A percentile compares a stretch with the other conserved stretches of the same genome.
Conservation (phyloP, 92 coral and sea anemone genomes). For the Montipora capitata region DNA sequence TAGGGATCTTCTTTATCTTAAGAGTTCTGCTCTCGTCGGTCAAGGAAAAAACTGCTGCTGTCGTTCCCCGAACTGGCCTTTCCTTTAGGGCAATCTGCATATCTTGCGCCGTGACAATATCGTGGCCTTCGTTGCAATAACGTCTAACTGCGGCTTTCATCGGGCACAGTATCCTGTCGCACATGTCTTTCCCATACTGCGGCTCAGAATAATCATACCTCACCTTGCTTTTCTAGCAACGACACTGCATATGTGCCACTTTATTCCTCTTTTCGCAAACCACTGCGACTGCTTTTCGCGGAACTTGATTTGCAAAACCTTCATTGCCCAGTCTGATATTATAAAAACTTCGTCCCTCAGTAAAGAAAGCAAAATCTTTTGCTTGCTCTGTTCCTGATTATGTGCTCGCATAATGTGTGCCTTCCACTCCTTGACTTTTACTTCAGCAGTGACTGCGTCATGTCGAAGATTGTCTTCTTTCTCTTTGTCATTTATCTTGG, state of each 20-base stretch:
- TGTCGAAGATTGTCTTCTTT: too few relatives aligned
- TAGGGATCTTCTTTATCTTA: constrained; percentile 46
- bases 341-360: constrained; percentile 48
- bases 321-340: constrained; percentile 69
- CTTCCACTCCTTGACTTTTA: too few relatives aligned
- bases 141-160: constrained; percentile 65
- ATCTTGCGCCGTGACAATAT: too few relatives aligned
- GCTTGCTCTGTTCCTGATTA: too few relatives aligned
- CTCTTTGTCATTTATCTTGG: too few relatives aligned
- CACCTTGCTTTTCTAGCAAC: constrained; percentile 47
- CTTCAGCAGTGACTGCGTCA: too few relatives aligned
- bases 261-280: constrained; percentile 64
- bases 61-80: too few relatives aligned
- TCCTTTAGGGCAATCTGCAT: too few relatives aligned
- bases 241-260: constrained; percentile 70
- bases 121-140: too few relatives aligned
- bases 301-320: constrained; percentile 45
- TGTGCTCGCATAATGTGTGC: too few relatives aligned
- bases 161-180: constrained; percentile 65
- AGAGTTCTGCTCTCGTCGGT: constrained; percentile 21
- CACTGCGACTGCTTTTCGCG: constrained; percentile 25
- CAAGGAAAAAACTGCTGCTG: too few relatives aligned
- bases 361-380: too few relatives aligned
- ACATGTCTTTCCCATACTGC: constrained; percentile 32
- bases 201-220: constrained; percentile 60